Evolutionary conservation across 2,888 invertebrate genomes (phyloP).

Genomic region (Rhaphigaster nebulosa): DNA sequence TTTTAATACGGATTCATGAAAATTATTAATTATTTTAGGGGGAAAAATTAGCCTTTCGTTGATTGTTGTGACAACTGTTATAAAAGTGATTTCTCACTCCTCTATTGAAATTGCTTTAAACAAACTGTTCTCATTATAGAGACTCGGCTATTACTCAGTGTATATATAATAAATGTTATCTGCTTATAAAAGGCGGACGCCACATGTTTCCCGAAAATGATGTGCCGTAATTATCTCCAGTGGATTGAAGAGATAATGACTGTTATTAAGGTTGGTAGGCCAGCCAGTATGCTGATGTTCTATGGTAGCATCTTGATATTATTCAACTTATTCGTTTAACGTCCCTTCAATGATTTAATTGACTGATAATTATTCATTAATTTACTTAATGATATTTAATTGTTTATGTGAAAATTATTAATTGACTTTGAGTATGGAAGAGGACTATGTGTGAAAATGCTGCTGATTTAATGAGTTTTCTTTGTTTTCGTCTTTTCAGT

Average conservation of each 20-base stretch:
- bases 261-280: not conserved
- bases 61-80: not conserved
- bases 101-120: not conserved
- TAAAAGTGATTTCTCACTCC: not conserved
- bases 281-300: not conserved
- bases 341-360: not conserved
- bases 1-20: too few species aligned
- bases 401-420: not conserved
- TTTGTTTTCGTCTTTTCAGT: not conserved
- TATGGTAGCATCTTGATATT: not conserved
- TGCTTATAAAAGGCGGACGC: not conserved
- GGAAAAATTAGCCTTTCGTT: not conserved
- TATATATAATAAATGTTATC: not conserved
- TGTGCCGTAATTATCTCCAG: not conserved
- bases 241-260: slow-evolving; percentile 34
- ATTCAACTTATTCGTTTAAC: not conserved
- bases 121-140: not conserved
- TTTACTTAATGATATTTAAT: slow-evolving; percentile 31
- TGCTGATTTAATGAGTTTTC: not conserved
- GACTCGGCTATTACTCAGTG: not conserved
- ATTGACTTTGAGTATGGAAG: not conserved
- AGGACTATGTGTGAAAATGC: not conserved
- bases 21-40: not conserved
- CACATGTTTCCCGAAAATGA: slow-evolving; percentile 19
- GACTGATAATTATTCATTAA: slow-evolving; percentile 27